These are phyloP conservation scores for Novumbra hubbsi DNA, from an alignment of 2,797 vertebrate genomes.

Conservation along the genomic window DNA sequence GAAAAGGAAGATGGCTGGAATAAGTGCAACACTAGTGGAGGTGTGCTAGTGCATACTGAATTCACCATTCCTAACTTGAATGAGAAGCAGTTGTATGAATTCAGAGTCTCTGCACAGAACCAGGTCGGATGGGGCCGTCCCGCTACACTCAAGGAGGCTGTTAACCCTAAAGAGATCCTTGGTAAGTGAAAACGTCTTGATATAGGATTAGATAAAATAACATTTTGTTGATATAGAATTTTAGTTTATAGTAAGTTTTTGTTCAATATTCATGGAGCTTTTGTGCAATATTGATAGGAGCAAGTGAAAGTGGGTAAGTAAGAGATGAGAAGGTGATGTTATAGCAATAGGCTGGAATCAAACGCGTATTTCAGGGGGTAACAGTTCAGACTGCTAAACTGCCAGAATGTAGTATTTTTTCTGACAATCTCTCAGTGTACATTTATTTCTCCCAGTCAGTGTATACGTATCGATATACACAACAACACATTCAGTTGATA, in stretches of 20 bases:
- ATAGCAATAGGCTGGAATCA: no score
- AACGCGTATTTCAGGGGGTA: no score
- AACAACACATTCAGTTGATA: not conserved
- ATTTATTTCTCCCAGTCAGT: no score
- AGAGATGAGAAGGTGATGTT: no score
- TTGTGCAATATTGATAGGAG: no score
- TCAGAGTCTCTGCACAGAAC: constrained; percentile 95
- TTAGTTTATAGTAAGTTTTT: not conserved
- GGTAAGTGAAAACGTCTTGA: constrained; percentile 69
- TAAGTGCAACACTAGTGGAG: constrained; percentile 87
- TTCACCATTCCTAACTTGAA: constrained; percentile 88
- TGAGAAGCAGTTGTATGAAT: constrained; percentile 93
- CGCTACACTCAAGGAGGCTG: constrained; percentile 91
- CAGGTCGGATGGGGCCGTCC: constrained; percentile 96
- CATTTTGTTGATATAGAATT: not conserved
- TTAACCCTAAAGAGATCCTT: constrained; percentile 91
- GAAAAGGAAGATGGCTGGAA: constrained; percentile 87
- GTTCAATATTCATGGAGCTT: no score
- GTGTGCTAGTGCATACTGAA: constrained; percentile 90
- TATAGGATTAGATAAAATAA: not conserved
- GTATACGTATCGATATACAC: no score
- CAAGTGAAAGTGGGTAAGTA: no score
- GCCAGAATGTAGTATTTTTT: no score
- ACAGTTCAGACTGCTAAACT: no score
- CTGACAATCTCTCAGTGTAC: no score